Conservation (phyloP, 1,140 invertebrate genomes). For the Drosophila grimshawi region DNA sequence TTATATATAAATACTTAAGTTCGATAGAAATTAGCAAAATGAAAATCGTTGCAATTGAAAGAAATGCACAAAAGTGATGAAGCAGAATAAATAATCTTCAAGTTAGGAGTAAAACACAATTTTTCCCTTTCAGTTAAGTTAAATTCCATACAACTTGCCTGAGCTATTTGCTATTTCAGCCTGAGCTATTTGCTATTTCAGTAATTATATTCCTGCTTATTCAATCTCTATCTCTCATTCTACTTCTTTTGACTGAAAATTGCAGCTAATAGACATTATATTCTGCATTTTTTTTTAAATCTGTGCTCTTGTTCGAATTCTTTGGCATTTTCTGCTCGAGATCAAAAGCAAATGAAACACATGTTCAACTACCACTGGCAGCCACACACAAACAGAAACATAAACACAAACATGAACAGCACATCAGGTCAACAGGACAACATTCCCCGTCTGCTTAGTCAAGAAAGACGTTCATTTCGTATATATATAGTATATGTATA, state of each 20-base stretch:
- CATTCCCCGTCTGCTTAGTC: neutral
- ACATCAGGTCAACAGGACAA: conserved; percentile 28
- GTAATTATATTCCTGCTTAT: neutral
- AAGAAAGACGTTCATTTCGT: conserved; percentile 5
- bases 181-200: neutral
- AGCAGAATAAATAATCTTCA: too few species aligned
- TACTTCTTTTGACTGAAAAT: neutral
- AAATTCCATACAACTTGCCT: neutral
- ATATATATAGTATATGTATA: neutral
- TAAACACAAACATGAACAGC: conserved; percentile 4
- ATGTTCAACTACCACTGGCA: conserved; percentile 24
- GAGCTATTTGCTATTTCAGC: neutral
- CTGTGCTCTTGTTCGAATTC: neutral
- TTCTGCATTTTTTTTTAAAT: conserved; percentile 4
- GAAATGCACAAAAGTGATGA: too few species aligned
- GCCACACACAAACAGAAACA: conserved; percentile 11
- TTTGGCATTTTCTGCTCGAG: neutral
- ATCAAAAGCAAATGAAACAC: conserved; percentile 48
- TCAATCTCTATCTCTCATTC: neutral
- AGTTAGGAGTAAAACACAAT: neutral
- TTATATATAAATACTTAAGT: too few species aligned
- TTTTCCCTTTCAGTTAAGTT: neutral
- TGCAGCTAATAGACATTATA: conserved; percentile 26
- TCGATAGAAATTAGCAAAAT: too few species aligned
- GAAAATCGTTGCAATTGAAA: too few species aligned